Percentiles rank a stretch among this genome's conserved stretches.
phyloP scores from a whole-genome alignment of 2,113 vertebrate genomes.

The Chaetodon trifascialis region DNA sequence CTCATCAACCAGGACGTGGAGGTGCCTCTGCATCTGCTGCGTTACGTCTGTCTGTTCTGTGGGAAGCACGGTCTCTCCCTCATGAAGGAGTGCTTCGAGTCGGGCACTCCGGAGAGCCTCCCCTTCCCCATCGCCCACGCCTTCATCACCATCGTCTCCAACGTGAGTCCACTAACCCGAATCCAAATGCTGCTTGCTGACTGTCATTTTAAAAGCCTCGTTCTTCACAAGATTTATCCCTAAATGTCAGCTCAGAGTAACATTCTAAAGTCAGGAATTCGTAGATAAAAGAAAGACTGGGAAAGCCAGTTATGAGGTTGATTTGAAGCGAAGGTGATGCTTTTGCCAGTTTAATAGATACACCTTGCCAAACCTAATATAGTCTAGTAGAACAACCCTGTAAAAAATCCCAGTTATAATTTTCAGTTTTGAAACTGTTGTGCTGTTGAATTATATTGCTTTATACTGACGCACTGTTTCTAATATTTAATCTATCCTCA shows the following conservation, averaged over 20 bases:
- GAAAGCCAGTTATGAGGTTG: not conserved
- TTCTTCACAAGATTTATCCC: not conserved
- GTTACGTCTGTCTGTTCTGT: constrained; percentile 98
- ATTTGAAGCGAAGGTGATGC: not conserved
- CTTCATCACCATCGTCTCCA: constrained; percentile 99
- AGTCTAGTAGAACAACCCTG: too few relatives aligned
- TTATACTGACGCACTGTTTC: not conserved
- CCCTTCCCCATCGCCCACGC: constrained; percentile 98
- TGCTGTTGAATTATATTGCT: not conserved
- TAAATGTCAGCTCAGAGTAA: not conserved
- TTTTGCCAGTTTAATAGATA: not conserved
- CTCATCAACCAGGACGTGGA: constrained; percentile 90
- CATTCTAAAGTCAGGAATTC: not conserved
- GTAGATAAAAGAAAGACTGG: not conserved
- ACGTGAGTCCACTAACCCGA: constrained; percentile 84
- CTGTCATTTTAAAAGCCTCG: not conserved
- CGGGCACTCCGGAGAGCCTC: constrained; percentile 93
- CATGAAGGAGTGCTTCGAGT: constrained; percentile 99
- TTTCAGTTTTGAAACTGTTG: too few relatives aligned
- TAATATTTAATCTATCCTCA: not conserved
- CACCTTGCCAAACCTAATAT: not conserved
- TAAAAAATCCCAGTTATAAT: too few relatives aligned
- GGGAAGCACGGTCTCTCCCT: constrained; percentile 98
- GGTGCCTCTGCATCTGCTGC: constrained; percentile 97
- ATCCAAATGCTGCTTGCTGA: not conserved